Conservation (phyloP, 2,888 invertebrate species). For the Caenorhabditis doughertyi region DNA sequence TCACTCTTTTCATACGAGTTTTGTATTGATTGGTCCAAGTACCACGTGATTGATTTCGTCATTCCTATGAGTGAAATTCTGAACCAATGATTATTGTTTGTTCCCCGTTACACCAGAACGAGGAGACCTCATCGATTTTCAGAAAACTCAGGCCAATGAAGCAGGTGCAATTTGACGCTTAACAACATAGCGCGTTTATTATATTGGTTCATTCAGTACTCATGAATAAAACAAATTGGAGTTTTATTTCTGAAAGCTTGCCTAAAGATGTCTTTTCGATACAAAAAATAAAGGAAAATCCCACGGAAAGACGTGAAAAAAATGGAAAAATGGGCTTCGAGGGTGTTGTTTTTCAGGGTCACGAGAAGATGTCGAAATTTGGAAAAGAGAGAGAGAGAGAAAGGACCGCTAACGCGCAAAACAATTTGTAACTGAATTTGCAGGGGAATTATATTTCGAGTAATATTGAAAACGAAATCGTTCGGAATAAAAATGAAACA, state of each 20-base stretch:
- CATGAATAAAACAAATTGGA: neutral
- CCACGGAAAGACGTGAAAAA: conserved; percentile 8
- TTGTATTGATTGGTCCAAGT: conserved; percentile 16
- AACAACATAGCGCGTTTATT: no score
- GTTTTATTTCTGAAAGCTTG: neutral
- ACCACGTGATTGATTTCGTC: conserved; percentile 50
- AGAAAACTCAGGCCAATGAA: neutral
- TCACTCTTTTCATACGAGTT: conserved; percentile 32
- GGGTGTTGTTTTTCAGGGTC: conserved; percentile 39
- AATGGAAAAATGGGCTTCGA: conserved; percentile 25
- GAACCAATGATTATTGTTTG: conserved; percentile 20
- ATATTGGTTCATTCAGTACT: no score
- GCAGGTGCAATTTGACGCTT: neutral
- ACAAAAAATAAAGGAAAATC: conserved; percentile 13
- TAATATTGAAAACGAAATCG: no score
- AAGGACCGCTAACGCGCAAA: conserved; percentile 3
- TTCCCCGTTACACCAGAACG: conserved; percentile 1
- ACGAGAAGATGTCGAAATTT: conserved; percentile 24
- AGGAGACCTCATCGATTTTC: neutral
- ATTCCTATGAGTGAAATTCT: conserved; percentile 9
- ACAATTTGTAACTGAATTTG: neutral
- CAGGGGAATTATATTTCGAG: neutral
- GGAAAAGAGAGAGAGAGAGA: conserved; percentile 1
- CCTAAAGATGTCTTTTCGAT: no score
- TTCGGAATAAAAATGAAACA: neutral